Evolutionary conservation across 1,140 invertebrate species (phyloP).

Genomic region (Diabrotica virgifera): DNA sequence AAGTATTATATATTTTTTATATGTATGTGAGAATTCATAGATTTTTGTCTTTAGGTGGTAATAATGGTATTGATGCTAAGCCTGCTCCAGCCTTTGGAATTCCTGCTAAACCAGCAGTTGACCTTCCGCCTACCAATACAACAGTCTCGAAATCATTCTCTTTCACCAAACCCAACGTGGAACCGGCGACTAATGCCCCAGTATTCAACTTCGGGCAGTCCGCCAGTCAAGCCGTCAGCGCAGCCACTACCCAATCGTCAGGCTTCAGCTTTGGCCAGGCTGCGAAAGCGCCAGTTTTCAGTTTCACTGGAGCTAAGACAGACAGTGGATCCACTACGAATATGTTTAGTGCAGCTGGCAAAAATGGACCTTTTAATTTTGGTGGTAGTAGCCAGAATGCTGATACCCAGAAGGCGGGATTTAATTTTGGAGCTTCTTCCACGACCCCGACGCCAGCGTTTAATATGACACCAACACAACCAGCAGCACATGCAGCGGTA

Average conservation of each 20-base stretch:
- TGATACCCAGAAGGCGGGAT: slow-evolving; percentile 33
- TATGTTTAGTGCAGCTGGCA: neutral
- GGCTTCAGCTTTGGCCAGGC: neutral
- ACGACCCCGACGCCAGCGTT: slow-evolving; percentile 5
- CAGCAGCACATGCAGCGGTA: slow-evolving; percentile 26
- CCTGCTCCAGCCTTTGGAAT: slow-evolving; percentile 11
- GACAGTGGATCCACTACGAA: neutral
- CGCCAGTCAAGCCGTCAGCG: neutral
- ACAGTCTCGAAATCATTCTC: slow-evolving; percentile 21
- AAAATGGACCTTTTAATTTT: slow-evolving; percentile 39
- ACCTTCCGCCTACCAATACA: slow-evolving; percentile 15
- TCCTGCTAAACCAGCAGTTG: slow-evolving; percentile 12
- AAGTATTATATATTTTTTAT: too few relatives aligned
- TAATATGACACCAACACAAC: slow-evolving; percentile 27
- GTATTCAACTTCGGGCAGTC: slow-evolving; percentile 20
- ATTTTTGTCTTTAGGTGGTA: neutral
- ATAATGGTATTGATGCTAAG: neutral
- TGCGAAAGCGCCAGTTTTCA: neutral
- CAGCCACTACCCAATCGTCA: neutral
- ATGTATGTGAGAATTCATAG: neutral
- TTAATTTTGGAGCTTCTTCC: slow-evolving; percentile 35
- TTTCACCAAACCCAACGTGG: slow-evolving; percentile 16
- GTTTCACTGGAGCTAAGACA: slow-evolving; percentile 1
- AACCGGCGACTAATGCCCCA: slow-evolving; percentile 14
- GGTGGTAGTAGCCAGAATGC: slow-evolving; percentile 27